phyloP scores from a whole-genome alignment of 1,140 invertebrate species.

The Belonocnema kinseyi region DNA sequence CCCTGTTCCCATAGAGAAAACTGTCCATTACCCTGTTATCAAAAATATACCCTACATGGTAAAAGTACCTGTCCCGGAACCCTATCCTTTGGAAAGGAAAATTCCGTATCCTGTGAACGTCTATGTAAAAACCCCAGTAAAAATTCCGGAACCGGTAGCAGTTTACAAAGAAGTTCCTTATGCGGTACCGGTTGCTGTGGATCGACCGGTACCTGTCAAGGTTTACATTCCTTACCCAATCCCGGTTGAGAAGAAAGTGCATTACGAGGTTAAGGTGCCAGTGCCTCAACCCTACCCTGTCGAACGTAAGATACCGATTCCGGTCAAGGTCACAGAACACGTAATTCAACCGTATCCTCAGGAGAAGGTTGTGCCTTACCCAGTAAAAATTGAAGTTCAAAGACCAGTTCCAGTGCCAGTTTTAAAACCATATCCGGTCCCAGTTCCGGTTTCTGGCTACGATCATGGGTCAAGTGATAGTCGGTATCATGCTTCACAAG shows the following conservation, averaged over 20 bases:
- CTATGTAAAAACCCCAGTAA: constrained; percentile 69
- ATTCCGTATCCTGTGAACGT: constrained; percentile 69
- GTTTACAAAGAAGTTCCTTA: constrained; percentile 69
- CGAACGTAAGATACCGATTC: constrained; percentile 77
- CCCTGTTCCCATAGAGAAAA: constrained; percentile 72
- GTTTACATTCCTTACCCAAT: constrained; percentile 81
- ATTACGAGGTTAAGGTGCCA: constrained; percentile 79
- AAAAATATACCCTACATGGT: constrained; percentile 72
- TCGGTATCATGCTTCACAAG: constrained; percentile 21
- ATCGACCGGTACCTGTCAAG: constrained; percentile 80
- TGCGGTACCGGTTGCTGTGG: constrained; percentile 71
- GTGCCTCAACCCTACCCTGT: constrained; percentile 80
- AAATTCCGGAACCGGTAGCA: constrained; percentile 69
- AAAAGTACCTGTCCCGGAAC: constrained; percentile 81
- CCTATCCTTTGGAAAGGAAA: constrained; percentile 70
- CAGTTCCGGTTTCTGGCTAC: constrained; percentile 47
- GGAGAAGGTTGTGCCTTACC: constrained; percentile 71
- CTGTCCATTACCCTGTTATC: constrained; percentile 65
- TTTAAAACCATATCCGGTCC: constrained; percentile 67
- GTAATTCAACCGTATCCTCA: constrained; percentile 78
- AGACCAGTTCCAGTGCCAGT: constrained; percentile 78
- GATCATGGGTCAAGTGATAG: constrained; percentile 10
- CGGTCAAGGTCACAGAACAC: constrained; percentile 79
- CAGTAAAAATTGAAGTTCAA: constrained; percentile 77
- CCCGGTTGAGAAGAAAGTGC: constrained; percentile 80